A percentile compares a stretch with the other conserved stretches of the same genome.
phyloP scores from a whole-genome alignment of 1,140 invertebrate species.

The Drosophila neocordata region DNA sequence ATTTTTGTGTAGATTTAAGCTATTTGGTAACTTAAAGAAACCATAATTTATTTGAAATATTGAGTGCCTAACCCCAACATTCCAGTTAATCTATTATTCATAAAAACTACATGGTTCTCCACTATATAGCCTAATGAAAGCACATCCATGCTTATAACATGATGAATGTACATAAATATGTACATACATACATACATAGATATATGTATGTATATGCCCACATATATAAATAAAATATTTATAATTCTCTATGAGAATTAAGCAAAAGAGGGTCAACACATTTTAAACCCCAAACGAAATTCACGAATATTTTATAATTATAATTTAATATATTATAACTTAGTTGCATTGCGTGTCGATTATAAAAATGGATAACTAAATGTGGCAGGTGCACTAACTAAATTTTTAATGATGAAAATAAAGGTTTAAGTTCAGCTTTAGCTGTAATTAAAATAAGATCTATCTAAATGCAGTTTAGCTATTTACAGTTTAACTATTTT shows the following conservation, averaged over 20 bases:
- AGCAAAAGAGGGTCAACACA: slow-evolving; percentile 8
- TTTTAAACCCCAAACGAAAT: neutral
- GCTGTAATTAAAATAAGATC: neutral
- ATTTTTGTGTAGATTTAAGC: slow-evolving; percentile 17
- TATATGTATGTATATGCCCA: neutral
- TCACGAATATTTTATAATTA: neutral
- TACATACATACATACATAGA: neutral
- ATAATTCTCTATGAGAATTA: neutral
- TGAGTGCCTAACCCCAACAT: slow-evolving; percentile 18
- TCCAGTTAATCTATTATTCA: slow-evolving; percentile 22
- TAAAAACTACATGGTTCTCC: neutral
- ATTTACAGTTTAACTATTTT: no score
- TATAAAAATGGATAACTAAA: neutral
- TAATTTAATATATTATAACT: neutral
- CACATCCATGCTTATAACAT: neutral
- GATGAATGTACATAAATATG: neutral
- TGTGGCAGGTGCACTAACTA: neutral
- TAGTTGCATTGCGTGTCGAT: neutral
- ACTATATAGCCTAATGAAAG: slow-evolving; percentile 1
- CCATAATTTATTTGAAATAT: slow-evolving; percentile 16
- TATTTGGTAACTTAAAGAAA: slow-evolving; percentile 20
- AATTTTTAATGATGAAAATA: neutral
- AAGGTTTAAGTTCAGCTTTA: neutral
- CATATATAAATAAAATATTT: neutral
- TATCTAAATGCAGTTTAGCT: neutral